Base-by-base conservation (phyloP, 1,140 invertebrate genomes). In the Eriocheir sinensis region DNA sequence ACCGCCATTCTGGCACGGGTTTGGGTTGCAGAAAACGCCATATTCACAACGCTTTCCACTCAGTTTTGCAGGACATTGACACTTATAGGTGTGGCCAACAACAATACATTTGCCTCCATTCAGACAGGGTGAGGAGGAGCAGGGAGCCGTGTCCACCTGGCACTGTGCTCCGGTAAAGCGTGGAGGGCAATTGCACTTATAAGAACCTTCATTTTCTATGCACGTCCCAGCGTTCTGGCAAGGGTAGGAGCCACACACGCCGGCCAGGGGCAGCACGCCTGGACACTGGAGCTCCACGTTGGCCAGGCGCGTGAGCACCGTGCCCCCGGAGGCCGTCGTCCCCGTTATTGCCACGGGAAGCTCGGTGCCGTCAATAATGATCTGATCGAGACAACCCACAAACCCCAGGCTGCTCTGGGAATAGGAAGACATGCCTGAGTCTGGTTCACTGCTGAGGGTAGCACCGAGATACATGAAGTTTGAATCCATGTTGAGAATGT, bases 221-320 rank as follows among this genome's bases (percentile, higher is more conserved):
- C 99, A 99, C 15, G 98, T 98, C 4, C 99, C 99, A 34, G 98
- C 98, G 96, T 99, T 99, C 88, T 98, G 97, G 97, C 99, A 99
- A 0, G 99, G 99, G 95, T 98, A 98, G 2, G 98, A 98, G 9
- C 98, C 98, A 96, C 99, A 99, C 0, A 98, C 97, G 3, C 98
- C 98, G 1, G 98, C 97, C 34, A 97, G 97, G 6, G 97, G 96
- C 8, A 98, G 96, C 27, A 97, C 97, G n/a, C 96, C 96, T 0
- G 98, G 97, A 96, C 98, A 99, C 95, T 98, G 98, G 95, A 98
- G 98, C 94, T 98, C 98, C 0, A 98, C 98, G 95, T 98, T 98
- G 0, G 97, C 97, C 95, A 98, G 98, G 34, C 98, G 97, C 93
- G 94, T 95, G 27, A 96, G 91, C 40, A 91, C 83, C 48, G 93